Evolutionary conservation across 1,140 invertebrate genomes (phyloP), one percentile per base, ranked within the genome.

Genomic region (Monomorium pharaonis): DNA sequence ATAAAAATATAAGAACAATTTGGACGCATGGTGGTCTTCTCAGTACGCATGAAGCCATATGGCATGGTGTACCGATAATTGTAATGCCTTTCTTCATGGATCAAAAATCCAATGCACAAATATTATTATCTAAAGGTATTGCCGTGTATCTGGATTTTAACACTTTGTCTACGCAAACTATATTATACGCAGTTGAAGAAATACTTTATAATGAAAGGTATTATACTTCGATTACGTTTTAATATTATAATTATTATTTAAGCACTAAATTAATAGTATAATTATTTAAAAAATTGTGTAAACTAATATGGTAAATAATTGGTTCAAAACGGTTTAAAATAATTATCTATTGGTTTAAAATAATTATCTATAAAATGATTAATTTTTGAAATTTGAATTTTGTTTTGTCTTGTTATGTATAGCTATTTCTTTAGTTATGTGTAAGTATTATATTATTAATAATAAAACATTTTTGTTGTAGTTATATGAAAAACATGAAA

Each of bases 1-100:
- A 97, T 94, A 95, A 95, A 2, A 97, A 97, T 86, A 94, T 97
- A 0, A 96, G 96, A 89, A 94, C 95, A 0, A 97, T 98, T 86
- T 96, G 98, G 44, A 97, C 97, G 0, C 97, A 98, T 88, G 97
- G 97, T 14, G 97, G 97, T 18, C 92, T 97, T 37, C 94, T 97
- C 37, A 97, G 97, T 70, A 95, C 96, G 10, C 96, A 96, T 85
- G 97, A 98, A 94, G 96, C 97, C 6, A 93, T 97, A 18, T 96
- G 97, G 93, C 96, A 97, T 87, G 96, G 96, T 90, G 96, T 97
- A 7, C 97, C 97, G 1, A 95, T 97, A 6, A 93, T 98, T 21
- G 97, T 96, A 5, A 95, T 97, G 78, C 97, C 97, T 42, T 94
- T 97, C 37, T 96, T 97, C 49, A 95, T 95, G 14, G 97, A 97